Conservation (phyloP, 2,888 invertebrate genomes). For the Drosophila limbata region DNA sequence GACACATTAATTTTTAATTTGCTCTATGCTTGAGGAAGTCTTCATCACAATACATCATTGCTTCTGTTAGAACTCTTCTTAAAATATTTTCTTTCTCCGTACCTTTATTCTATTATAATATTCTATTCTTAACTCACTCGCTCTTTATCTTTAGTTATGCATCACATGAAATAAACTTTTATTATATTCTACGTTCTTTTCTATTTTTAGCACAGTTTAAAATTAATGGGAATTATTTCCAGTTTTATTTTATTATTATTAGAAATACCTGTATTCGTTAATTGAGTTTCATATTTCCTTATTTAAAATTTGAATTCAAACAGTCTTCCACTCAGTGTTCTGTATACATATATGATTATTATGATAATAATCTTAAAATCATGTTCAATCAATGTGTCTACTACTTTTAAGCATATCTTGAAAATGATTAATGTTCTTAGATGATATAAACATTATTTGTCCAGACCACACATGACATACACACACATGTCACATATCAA, state of each 20-base stretch:
- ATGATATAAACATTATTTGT: slow-evolving; percentile 41
- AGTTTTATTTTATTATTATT: slow-evolving; percentile 6
- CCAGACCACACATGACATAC: slow-evolving; percentile 14
- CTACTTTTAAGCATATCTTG: slow-evolving; percentile 9
- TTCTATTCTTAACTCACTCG: background rate
- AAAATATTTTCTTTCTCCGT: too few species aligned
- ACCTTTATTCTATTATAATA: too few species aligned
- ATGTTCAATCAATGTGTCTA: slow-evolving; percentile 20
- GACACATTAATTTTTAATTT: too few species aligned
- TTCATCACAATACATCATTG: too few species aligned
- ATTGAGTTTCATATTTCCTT: slow-evolving; percentile 4
- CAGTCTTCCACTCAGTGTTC: background rate
- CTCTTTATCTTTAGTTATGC: background rate
- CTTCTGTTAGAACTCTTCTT: too few species aligned
- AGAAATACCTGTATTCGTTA: slow-evolving; percentile 2
- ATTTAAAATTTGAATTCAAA: slow-evolving; percentile 10
- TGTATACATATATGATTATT: background rate
- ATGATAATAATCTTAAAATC: slow-evolving; percentile 16
- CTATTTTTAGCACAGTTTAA: background rate
- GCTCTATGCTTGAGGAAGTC: too few species aligned
- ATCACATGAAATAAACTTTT: background rate
- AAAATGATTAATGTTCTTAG: slow-evolving; percentile 48
- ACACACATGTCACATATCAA: slow-evolving; percentile 23
- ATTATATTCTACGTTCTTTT: background rate
- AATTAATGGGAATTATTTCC: slow-evolving; percentile 4